Base-by-base conservation (phyloP, 2,113 vertebrate species). In the Gopherus flavomarginatus region DNA sequence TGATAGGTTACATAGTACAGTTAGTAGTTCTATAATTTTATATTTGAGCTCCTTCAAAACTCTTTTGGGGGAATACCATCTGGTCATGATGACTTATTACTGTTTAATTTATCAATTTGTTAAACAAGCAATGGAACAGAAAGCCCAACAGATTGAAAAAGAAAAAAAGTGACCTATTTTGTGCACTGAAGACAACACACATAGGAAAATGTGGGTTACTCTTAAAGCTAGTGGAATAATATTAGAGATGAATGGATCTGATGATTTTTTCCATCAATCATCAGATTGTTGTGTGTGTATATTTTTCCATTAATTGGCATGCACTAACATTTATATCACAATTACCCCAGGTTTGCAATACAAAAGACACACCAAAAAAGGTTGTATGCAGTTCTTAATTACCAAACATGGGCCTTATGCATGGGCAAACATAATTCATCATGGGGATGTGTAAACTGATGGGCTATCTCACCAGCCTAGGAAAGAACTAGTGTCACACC, bases 241-340 rank as follows among this genome's bases (percentile, higher is more conserved):
- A 31, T 62, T 31, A 62, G 29, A 38, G 19, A 72, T n/a, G 16
- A 69, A 69, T 69, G n/a, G 17, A n/a, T 35, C 62, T 19, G 7
- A 35, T 16, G 14, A n/a, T n/a, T 19, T n/a, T 69, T 69, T 69
- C 65, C 65, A 69, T 69, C 14, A 31, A 72, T 85, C 54, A 88
- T 0, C 10, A 69, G 26, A n/a, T 1, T 50, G 29, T 1, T 50
- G 27, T 83, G 42, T 78, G 24, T 78, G 35, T n/a, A 17, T n/a
- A 65, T 8, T 5, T 92, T 90, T 83, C 54, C 47, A 19, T 69
- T 69, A 69, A 38, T n/a, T 72, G 2, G 17, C 35, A 75, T 19
- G 0, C 2, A 8, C 3, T 88, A 88, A 59, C 16, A 0, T 57
- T 69, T 87, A 47, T 77, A 72, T 79, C 52, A 80, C 35, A 17